Evolutionary conservation across 2,888 invertebrate species (phyloP).

Genomic region (Teleogryllus oceanicus): DNA sequence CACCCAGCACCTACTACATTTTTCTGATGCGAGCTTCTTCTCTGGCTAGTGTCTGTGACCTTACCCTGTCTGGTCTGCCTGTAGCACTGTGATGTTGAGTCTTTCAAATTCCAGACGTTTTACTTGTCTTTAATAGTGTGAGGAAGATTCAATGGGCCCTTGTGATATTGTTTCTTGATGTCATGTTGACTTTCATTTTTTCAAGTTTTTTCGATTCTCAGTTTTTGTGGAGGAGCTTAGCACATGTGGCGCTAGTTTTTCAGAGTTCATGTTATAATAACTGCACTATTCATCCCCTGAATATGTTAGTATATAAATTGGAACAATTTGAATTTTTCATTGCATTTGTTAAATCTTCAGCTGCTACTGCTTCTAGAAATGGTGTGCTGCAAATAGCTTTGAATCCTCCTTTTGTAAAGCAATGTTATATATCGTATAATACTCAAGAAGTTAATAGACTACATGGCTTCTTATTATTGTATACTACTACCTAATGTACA

Average conservation of each 20-base stretch:
- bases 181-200: slow-evolving; percentile 11
- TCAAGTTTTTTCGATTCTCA: background rate
- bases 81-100: slow-evolving; percentile 3
- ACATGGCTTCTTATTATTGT: background rate
- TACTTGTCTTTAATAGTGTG: background rate
- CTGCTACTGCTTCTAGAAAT: slow-evolving; percentile 24
- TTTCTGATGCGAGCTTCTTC: background rate
- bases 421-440: slow-evolving; percentile 27
- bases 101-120: background rate
- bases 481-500: slow-evolving; percentile 18
- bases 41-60: slow-evolving; percentile 18
- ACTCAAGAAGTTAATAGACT: slow-evolving; percentile 30
- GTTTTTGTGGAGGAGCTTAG: slow-evolving; percentile 18
- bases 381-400: slow-evolving; percentile 24
- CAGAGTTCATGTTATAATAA: slow-evolving; percentile 19
- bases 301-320: slow-evolving; percentile 23
- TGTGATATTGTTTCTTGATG: slow-evolving; percentile 18
- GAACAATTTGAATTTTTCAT: slow-evolving; percentile 11
- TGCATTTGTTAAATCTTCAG: background rate
- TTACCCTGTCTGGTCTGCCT: slow-evolving; percentile 9
- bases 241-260: slow-evolving; percentile 12
- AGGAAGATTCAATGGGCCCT: slow-evolving; percentile 1
- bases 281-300: background rate
- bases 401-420: slow-evolving; percentile 27
- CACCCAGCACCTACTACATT: slow-evolving; percentile 5